A percentile compares a stretch with the other conserved stretches of the same genome.
phyloP scores from a whole-genome alignment of 2,797 vertebrate species.

The Sebastes nivosus region DNA sequence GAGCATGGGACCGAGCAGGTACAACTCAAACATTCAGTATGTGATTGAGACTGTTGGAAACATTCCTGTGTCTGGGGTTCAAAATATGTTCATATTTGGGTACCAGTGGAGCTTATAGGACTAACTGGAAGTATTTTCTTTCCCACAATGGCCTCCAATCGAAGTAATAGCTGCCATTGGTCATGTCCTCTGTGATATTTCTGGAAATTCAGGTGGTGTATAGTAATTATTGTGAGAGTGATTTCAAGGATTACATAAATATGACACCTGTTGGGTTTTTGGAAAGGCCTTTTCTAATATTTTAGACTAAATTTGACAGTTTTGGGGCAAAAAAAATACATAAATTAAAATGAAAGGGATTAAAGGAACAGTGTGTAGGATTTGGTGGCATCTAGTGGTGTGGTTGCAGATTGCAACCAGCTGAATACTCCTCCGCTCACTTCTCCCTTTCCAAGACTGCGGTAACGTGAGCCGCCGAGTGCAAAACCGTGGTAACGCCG shows the following conservation, averaged over 20 bases:
- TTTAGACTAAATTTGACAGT: background rate
- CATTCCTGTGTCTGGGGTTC: background rate
- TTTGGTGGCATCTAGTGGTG: too few species aligned
- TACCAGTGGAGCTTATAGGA: background rate
- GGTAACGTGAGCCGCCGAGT: too few species aligned
- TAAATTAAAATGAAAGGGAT: background rate
- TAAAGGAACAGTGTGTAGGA: too few species aligned
- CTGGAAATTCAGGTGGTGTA: background rate
- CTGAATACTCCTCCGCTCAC: too few species aligned
- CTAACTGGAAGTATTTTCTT: background rate
- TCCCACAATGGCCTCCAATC: background rate
- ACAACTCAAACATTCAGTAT: conserved; percentile 1
- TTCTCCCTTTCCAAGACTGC: too few species aligned
- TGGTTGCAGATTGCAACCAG: too few species aligned
- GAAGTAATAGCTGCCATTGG: background rate
- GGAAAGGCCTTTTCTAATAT: background rate
- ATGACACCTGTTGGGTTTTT: background rate
- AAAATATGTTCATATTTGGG: background rate
- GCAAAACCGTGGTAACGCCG: too few species aligned
- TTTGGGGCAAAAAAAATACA: background rate
- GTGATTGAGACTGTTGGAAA: background rate
- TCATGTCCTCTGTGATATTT: background rate
- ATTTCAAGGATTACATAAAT: background rate
- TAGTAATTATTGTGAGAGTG: background rate
- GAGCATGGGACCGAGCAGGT: conserved; percentile 43